Base-by-base conservation (phyloP, 2,888 invertebrate genomes). In the Crossocerus cetratus region DNA sequence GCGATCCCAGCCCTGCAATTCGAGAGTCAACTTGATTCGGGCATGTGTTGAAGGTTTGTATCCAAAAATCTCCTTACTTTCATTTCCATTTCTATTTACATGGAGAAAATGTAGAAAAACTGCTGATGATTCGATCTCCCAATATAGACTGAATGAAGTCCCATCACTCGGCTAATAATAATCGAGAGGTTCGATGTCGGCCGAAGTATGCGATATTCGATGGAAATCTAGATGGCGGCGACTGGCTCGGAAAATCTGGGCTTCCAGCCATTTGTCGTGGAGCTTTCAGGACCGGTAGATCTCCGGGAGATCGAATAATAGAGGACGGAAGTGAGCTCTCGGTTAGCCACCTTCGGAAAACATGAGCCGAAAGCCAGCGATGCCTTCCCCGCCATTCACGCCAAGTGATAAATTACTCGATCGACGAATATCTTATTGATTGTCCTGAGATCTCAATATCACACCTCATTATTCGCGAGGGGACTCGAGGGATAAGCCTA, bases 171-270 rank as follows among this genome's bases (percentile, higher is more conserved):
- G 5, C 32, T 32, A 32, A 32, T 32, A 32, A 32, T 32, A 32
- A 32, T 32, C 11, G 32, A 32, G 11, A 32, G 32, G 32, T 1
- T 5, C 1, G 1, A 11, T 32, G 8, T 2, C 32, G 5, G 3
- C 8, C 2, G 32, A 32, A 32, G 32, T 32, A 61, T 23, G 22
- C 4, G 22, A 20, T 61, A 21, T 32, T 42, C 65, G 53, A 16
- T 14, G 14, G 49, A 60, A 60, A 42, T 49, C 18, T 42, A 22
- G 56, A 16, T 43, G 22, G 23, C 20, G 21, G 42, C 59, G 64
- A 64, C 55, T 60, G 60, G 32, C 60, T 65, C 13, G 69, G 59
- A 69, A 69, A 69, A 64, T 69, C 64, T 45, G n/a, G 20, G 21
- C 57, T 60, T 22, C 60, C n/a, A 14, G 11, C 45, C 65, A 42